A percentile compares a stretch with the other conserved stretches of the same genome.
Evolutionary conservation across 2,113 vertebrate genomes (phyloP).

Genomic region (Erythrolamprus reginae): DNA sequence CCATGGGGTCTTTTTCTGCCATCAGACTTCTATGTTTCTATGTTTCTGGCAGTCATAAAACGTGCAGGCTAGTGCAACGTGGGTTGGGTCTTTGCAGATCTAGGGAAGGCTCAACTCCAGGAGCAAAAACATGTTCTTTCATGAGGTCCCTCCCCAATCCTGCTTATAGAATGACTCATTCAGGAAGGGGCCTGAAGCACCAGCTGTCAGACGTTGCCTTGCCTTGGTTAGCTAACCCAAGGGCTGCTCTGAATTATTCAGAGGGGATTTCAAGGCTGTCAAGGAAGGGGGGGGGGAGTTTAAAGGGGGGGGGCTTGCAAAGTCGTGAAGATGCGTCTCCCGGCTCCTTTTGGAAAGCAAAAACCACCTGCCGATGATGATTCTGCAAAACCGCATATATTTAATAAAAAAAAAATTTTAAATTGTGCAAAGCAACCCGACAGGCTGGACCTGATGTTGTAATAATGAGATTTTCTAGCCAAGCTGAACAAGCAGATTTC

Average conservation of each 20-base stretch:
- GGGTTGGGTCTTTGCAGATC: too few relatives aligned
- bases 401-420: background rate
- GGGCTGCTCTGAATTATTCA: background rate
- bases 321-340: background rate
- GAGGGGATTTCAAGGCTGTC: background rate
- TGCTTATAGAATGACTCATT: background rate
- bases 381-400: background rate
- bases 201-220: background rate
- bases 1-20: too few relatives aligned
- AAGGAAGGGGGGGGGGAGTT: too few relatives aligned
- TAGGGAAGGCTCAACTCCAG: background rate
- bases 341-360: background rate
- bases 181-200: background rate
- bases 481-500: background rate
- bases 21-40: too few relatives aligned
- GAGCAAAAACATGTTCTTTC: background rate
- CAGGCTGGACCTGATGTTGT: background rate
- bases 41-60: too few relatives aligned
- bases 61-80: background rate
- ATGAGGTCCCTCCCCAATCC: background rate
- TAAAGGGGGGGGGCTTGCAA: background rate
- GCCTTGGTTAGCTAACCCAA: background rate
- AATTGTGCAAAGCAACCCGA: background rate
- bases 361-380: background rate
- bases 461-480: background rate